Base-by-base conservation (phyloP, 2,888 invertebrate species). In the Pristionchus japonicus region DNA sequence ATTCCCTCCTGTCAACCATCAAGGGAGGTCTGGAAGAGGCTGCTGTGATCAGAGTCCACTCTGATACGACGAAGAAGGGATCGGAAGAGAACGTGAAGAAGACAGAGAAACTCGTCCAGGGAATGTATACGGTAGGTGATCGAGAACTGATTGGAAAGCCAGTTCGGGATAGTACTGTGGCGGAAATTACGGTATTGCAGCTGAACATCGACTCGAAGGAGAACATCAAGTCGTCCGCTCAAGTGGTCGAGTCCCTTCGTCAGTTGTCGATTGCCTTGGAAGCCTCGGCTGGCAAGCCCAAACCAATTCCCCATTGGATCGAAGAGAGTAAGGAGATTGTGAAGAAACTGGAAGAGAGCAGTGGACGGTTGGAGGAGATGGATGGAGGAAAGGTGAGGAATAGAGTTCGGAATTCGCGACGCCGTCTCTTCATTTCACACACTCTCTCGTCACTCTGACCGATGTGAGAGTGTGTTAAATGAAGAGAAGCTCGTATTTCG, bases 301-400 rank as follows among this genome's bases (percentile, higher is more conserved):
- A 87, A 37, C 77, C 87, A 17, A 80, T 80, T 37, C 57, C 52
- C 31, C 67, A 87, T 23, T 87, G 87, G 87, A 80, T 87, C 34
- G 77, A 87, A 57, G 87, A 90, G 27, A 77, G 88, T 27, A 86
- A 89, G 49, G 89, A 88, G 82, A 89, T 88, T 37, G 70, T 77
- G 27, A 40, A 70, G 70, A 86, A 34, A 47, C 7, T 86, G 23
- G 70, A 86, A 49, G 70, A 90, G n/a, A 64, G 88, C 43, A 84
- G 86, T 61, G 90, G 84, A 86, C 86, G 88, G 74, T 23, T 61
- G 23, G 34, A 34, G 34, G 57, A 67, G 85, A 64, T 61, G 43
- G 85, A 85, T 20, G 64, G 40, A 64, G 85, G n/a, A 61, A 61
- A 85, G 57, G 85, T 67, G n/a, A 47, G 67, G 23, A 7, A 15